Base-by-base conservation (phyloP, 1,140 invertebrate genomes). In the Micrasema minimum region DNA sequence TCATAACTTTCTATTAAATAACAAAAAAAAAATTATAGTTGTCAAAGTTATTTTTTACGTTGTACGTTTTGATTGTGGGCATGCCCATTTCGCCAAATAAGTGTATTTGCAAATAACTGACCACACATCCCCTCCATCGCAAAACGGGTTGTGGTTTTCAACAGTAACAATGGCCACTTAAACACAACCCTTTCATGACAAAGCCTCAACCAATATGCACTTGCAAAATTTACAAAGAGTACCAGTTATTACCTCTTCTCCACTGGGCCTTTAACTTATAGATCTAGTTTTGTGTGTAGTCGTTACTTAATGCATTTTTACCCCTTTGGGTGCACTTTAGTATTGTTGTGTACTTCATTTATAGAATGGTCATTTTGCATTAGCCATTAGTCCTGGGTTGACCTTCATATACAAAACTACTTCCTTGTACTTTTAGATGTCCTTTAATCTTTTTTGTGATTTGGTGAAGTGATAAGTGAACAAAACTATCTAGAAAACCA, bases 41-140 rank as follows among this genome's bases (percentile, higher is more conserved):
- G n/a, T n/a, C n/a, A n/a, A 11, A 11, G 2, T 43, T 51, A 31
- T 31, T 51, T 53, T 53, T 26, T 53, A 43, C 26, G 26, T 3
- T 59, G 37, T 43, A 2, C 4, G 16, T 59, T 59, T 38, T 20
- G 16, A 20, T 59, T 41, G 16, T 41, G 35, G 18, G 55, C 55
- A 35, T 59, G 55, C 35, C n/a, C 37, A 38, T 31, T 51, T 59
- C 0, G 37, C 31, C 37, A 31, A 59, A 59, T 59, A 59, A 59
- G 55, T 59, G 35, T 16, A 59, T 59, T 59, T 22, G 55, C 55
- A 59, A 59, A 59, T 59, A 59, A 59, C 55, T 72, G 71, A 72
- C 66, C 66, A 48, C 62, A 45, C 62, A 72, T 61, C 71, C 71
- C 71, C 71, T 57, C 55, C 55, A 66, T 45, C 50, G 38, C 46